These are phyloP conservation scores for Oreonectes daqikongensis DNA, from an alignment of 2,797 vertebrate genomes.

Conservation along the genomic window DNA sequence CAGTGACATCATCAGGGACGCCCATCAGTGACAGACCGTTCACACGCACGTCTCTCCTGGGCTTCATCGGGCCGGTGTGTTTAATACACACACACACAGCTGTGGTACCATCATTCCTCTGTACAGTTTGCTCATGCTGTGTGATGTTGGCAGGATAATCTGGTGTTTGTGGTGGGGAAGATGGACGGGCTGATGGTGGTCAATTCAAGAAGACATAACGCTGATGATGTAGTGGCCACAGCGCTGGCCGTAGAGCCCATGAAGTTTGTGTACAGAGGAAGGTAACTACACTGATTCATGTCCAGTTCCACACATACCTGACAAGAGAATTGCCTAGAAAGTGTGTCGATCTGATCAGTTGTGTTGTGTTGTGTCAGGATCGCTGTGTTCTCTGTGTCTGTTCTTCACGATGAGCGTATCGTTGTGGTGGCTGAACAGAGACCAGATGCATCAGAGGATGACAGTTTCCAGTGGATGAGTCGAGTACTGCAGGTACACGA, in stretches of 20 bases:
- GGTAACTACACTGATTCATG: constrained; percentile 72
- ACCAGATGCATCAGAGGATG: constrained; percentile 93
- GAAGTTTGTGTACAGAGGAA: constrained; percentile 98
- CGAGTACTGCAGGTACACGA: constrained; percentile 88
- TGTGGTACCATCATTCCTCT: too few species aligned
- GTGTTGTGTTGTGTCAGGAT: constrained; percentile 78
- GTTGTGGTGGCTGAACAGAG: constrained; percentile 96
- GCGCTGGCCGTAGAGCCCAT: constrained; percentile 94
- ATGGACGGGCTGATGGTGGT: constrained; percentile 93
- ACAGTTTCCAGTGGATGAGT: constrained; percentile 99
- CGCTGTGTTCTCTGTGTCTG: constrained; percentile 92
- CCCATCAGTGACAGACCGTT: constrained; percentile 85
- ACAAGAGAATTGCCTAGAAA: too few species aligned
- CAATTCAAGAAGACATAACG: constrained; percentile 88
- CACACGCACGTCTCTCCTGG: constrained; percentile 91
- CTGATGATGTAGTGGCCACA: constrained; percentile 92
- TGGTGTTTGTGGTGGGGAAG: constrained; percentile 94
- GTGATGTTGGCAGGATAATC: constrained; percentile 80
- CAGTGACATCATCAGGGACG: constrained; percentile 77
- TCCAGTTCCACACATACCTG: too few species aligned
- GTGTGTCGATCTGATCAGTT: too few species aligned
- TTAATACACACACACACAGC: background rate
- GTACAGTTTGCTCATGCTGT: background rate
- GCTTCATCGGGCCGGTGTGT: constrained; percentile 93
- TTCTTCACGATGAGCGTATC: constrained; percentile 91